A percentile compares a stretch with the other conserved stretches of the same genome.
phyloP scores from a whole-genome alignment of 2,797 vertebrate species.

The Mormyrops attenuatus region DNA sequence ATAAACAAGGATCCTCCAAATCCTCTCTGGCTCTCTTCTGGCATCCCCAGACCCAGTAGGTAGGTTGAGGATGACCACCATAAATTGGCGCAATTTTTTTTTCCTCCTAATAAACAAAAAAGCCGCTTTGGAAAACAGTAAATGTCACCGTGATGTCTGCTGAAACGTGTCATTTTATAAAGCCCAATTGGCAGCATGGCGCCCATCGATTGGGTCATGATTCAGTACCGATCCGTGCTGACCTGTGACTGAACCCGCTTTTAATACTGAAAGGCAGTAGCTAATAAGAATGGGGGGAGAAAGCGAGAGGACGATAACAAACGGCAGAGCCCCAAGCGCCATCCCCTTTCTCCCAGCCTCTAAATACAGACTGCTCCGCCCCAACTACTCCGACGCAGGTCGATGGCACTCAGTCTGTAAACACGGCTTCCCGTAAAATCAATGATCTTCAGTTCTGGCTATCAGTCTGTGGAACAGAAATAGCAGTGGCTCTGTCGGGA shows the following conservation, averaged over 20 bases:
- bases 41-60: too few relatives aligned
- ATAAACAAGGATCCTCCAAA: neutral
- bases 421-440: slow-evolving; percentile 99
- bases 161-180: neutral
- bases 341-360: slow-evolving; percentile 59
- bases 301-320: neutral
- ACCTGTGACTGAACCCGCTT: neutral
- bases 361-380: slow-evolving; percentile 71
- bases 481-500: slow-evolving; percentile 70
- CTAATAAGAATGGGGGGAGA: slow-evolving; percentile 1
- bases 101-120: neutral
- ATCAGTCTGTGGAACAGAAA: slow-evolving; percentile 79
- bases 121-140: neutral
- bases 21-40: neutral
- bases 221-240: neutral
- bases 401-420: slow-evolving; percentile 99
- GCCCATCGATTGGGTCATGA: slow-evolving; percentile 4
- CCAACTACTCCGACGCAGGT: slow-evolving; percentile 96
- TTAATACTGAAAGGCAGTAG: neutral
- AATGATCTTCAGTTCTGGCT: slow-evolving; percentile 96
- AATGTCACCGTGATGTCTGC: neutral
- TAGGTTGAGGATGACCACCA: neutral
- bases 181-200: neutral
- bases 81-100: neutral
- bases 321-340: neutral